Evolutionary conservation across 2,797 vertebrate species (phyloP), one percentile per base, ranked within the genome.

Genomic region (Melanotaenia pygmaea): DNA sequence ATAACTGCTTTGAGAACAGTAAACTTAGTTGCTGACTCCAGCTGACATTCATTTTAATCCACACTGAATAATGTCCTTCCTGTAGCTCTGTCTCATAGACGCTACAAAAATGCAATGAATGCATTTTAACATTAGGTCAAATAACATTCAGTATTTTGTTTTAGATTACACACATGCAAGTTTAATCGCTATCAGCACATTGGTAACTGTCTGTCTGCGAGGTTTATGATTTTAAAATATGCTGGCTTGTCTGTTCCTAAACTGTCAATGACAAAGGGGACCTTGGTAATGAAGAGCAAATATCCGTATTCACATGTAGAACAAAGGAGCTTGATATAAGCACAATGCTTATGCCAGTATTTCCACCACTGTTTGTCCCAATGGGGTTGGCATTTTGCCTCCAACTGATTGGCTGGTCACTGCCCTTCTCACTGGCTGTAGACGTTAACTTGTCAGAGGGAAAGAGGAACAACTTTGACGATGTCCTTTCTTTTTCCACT

Each of bases 11-110:
- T 76, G 67, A 85, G 89, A 89, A 94, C 85, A 79, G 86, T 94
- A 94, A 94, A 94, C 91, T 85, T 82, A 35, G 83, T 91, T 86
- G 82, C 87, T 67, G 86, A 82, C 86, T 92, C 86, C 85, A 78
- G 72, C 85, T 93, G 91, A 92, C 88, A 91, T 89, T 86, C 80
- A 90, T 89, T 92, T 92, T 91, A 90, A 90, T 90, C 89, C 86
- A 74, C 77, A 75, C 69, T 86, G 86, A 92, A 91, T 92, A 82
- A 89, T 85, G 76, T 85, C 86, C 79, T 89, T 88, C 86, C 79
- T 66, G 61, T 57, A 37, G 69, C 70, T 77, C 74, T 37, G 68
- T 73, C 73, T 85, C 74, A 81, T 57, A 79, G 72, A 77, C 70
- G 54, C 64, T 3, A 64, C 43, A 90, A 86, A 90, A 81, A 75